Conservation (phyloP, 1,140 invertebrate genomes). For the Aphaenogaster floridana region DNA sequence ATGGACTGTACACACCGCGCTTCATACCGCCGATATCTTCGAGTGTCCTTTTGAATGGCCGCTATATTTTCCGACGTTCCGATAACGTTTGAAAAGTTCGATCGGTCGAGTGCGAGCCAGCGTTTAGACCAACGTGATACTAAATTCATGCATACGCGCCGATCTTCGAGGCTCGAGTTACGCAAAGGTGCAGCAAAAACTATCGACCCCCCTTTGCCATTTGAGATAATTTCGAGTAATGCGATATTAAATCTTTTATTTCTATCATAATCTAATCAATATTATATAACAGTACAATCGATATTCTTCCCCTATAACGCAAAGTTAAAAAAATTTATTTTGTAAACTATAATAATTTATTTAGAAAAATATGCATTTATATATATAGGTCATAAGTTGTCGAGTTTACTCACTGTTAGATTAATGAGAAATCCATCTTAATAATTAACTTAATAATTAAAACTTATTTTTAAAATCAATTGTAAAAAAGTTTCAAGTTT, state of each 20-base stretch:
- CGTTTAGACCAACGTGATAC: slow-evolving; percentile 43
- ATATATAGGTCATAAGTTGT: not conserved
- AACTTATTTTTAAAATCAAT: not conserved
- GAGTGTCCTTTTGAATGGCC: slow-evolving; percentile 50
- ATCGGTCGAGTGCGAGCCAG: slow-evolving; percentile 5
- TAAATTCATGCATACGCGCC: slow-evolving; percentile 42
- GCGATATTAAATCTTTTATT: slow-evolving; percentile 17
- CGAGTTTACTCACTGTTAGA: not conserved
- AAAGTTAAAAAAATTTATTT: not conserved
- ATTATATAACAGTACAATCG: not conserved
- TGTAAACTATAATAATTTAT: slow-evolving; percentile 6
- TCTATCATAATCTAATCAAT: not conserved
- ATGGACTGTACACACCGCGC: slow-evolving; percentile 26
- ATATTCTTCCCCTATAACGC: not conserved
- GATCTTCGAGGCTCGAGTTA: not conserved
- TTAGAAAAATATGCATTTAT: not conserved
- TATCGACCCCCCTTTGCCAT: not conserved
- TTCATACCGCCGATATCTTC: slow-evolving; percentile 38
- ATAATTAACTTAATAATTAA: too few species aligned
- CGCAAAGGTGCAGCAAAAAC: slow-evolving; percentile 4
- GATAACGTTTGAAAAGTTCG: slow-evolving; percentile 60
- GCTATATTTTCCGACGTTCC: slow-evolving; percentile 57
- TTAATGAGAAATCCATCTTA: not conserved
- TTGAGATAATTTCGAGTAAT: slow-evolving; percentile 41
- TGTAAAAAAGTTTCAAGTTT: not conserved